Base-by-base conservation (phyloP, 2,113 vertebrate genomes). In the Mus pahari region DNA sequence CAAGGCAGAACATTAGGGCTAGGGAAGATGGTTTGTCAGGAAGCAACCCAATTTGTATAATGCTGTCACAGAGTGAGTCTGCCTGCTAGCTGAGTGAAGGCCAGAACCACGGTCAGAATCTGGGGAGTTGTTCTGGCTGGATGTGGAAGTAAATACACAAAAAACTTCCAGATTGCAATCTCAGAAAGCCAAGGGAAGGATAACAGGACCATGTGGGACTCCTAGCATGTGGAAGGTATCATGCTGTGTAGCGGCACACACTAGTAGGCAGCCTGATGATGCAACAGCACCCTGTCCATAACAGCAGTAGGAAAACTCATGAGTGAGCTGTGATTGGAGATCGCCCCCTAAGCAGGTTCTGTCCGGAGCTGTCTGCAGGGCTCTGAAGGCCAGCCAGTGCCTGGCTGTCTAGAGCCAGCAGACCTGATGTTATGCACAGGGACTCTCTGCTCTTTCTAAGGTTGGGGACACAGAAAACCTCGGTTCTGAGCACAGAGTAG, bases 401-500 rank as follows among this genome's bases (percentile, higher is more conserved):
- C 10, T 50, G 3, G 86, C 42, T 14, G 0, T 39, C 95, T 64
- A 14, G 2, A 0, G 12, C 16, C 71, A 3, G 8, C 2, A 5
- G 24, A 39, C 77, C 17, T 1, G 17, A 39, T 1, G 0, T 28
- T 14, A 1, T 2, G 4, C 6, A 17, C 5, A 17, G 53, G 10
- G 42, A 5, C 4, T 33, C 1, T 20, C 55, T 82, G 42, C 22
- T 45, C 58, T 60, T 28, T 36, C 58, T 58, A 4, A 1, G 0
- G 3, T 13, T 5, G 0, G 5, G 36, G 77, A 39, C 28, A 13
- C 53, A 62, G n/a, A 81, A 48, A 62, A 31, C 45, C 26, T 39
- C 10, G 42, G 53, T 62, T 53, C 81, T 33, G 39, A 58, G 4
- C 10, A 31, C 1, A 45, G 10, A 39, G 45, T 75, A 24, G 12